Conservation (phyloP, 1,140 invertebrate species). For the Drosophila ambigua region DNA sequence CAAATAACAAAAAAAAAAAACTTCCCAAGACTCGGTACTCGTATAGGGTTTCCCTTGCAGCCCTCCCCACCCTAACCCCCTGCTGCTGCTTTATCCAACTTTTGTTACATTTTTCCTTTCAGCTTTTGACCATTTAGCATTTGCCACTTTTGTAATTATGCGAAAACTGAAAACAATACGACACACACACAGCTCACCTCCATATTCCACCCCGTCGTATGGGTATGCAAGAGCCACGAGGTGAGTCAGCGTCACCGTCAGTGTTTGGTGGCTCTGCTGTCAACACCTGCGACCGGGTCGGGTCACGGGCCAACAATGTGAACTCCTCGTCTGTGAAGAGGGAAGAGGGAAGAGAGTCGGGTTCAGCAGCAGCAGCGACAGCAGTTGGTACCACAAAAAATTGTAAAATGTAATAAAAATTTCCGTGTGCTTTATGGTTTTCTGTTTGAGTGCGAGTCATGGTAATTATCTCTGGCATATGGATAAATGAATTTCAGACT, state of each 20-base stretch:
- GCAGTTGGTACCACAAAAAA: constrained; percentile 40
- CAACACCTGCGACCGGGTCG: constrained; percentile 69
- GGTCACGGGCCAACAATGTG: constrained; percentile 80
- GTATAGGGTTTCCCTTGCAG: constrained; percentile 54
- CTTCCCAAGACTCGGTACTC: constrained; percentile 39
- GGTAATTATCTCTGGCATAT: constrained; percentile 60
- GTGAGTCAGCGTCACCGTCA: constrained; percentile 49
- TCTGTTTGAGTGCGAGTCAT: constrained; percentile 68
- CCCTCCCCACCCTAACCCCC: constrained; percentile 31
- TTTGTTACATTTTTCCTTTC: constrained; percentile 68
- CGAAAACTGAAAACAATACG: constrained; percentile 73
- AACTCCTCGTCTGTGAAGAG: constrained; percentile 73
- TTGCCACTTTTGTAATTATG: constrained; percentile 71
- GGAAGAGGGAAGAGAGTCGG: constrained; percentile 15
- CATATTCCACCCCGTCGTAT: background rate
- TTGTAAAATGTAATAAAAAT: constrained; percentile 68
- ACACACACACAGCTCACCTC: background rate
- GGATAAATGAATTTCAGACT: constrained; percentile 39
- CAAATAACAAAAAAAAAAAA: constrained; percentile 33
- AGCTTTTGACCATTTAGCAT: constrained; percentile 41
- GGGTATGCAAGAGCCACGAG: constrained; percentile 2
- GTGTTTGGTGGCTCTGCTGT: constrained; percentile 46
- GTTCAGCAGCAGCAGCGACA: background rate
- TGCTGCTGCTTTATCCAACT: constrained; percentile 37
- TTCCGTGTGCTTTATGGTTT: constrained; percentile 43